These are phyloP conservation scores for Molossus alvarezi DNA, from an alignment of 2,797 vertebrate genomes.

Conservation along the genomic window DNA sequence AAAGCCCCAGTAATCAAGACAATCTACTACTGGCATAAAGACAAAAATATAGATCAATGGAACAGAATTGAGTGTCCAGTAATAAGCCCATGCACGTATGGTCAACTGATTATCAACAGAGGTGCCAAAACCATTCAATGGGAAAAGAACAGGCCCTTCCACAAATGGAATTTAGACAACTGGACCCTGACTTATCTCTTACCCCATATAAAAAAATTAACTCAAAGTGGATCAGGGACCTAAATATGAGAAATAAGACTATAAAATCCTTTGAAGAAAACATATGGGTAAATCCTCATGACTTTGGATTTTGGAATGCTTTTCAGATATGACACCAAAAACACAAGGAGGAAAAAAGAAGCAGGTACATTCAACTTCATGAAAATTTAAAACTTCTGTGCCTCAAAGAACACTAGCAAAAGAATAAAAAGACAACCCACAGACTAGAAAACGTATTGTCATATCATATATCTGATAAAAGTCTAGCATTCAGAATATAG, in stretches of 20 bases:
- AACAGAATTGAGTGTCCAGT: background rate
- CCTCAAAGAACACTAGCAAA: slow-evolving; percentile 3
- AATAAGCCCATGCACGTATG: slow-evolving; percentile 9
- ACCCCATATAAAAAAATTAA: background rate
- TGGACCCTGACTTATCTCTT: background rate
- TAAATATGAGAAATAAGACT: slow-evolving; percentile 24
- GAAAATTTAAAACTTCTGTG: slow-evolving; percentile 32
- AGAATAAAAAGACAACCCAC: background rate
- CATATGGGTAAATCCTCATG: background rate
- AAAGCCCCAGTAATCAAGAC: slow-evolving; percentile 33
- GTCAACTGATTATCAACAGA: background rate
- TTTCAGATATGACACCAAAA: slow-evolving; percentile 21
- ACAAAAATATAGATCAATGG: background rate
- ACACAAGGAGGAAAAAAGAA: slow-evolving; percentile 7
- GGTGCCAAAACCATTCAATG: background rate
- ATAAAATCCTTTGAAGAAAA: background rate
- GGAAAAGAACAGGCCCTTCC: background rate
- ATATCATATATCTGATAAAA: background rate
- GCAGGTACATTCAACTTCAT: background rate
- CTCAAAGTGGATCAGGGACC: background rate
- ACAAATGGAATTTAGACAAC: slow-evolving; percentile 34
- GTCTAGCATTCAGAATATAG: background rate
- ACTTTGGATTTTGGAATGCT: slow-evolving; percentile 7
- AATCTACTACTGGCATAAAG: background rate
- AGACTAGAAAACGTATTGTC: background rate